Evolutionary conservation across 2,113 vertebrate genomes (phyloP).

Genomic region (Proteles cristata): DNA sequence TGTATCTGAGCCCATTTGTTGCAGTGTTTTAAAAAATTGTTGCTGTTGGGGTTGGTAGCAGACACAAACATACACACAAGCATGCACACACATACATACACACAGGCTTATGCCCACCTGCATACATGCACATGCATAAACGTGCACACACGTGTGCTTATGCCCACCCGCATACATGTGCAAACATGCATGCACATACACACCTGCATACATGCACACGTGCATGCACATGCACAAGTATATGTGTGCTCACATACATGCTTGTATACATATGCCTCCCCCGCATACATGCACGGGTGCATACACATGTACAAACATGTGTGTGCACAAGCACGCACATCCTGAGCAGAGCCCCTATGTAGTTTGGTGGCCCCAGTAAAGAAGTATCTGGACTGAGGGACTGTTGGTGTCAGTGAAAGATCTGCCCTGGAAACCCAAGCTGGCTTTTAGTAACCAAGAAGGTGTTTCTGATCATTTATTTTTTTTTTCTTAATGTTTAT

Average conservation of each 20-base stretch:
- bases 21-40: conserved; percentile 63
- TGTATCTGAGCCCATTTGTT: conserved; percentile 74
- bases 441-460: not conserved
- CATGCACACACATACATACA: accelerated
- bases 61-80: conserved; percentile 29
- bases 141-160: too few relatives aligned
- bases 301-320: not conserved
- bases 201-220: too few relatives aligned
- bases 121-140: not conserved
- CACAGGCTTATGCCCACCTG: too few relatives aligned
- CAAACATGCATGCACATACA: not conserved
- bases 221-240: too few relatives aligned
- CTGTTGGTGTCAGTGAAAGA: not conserved
- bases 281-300: too few relatives aligned
- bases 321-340: accelerated
- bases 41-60: not conserved
- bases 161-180: not conserved
- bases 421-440: not conserved
- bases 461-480: not conserved
- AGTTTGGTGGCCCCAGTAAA: not conserved
- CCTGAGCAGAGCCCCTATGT: not conserved
- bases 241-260: too few relatives aligned
- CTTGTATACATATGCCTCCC: too few relatives aligned
- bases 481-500: too few relatives aligned
- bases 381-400: too few relatives aligned